Evolutionary conservation across 2,113 vertebrate genomes (phyloP), one percentile per base, ranked within the genome.

Genomic region (Rutilus rutilus): DNA sequence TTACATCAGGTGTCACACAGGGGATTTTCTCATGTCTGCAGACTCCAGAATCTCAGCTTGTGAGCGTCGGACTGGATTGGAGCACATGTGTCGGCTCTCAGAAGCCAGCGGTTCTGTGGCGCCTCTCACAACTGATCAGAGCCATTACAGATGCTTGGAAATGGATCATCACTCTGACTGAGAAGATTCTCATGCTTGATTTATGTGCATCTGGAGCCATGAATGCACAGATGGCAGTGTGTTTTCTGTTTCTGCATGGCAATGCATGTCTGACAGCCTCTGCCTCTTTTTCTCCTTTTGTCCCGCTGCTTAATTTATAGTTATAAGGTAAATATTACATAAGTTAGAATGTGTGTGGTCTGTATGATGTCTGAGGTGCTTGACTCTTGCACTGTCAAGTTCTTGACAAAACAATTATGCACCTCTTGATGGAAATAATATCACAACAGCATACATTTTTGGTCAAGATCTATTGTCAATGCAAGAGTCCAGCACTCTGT

Each of bases 101-200:
- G 11, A 75, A 27, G n/a, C 42, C n/a, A 50, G 71, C 14, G 14
- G 12, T 75, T 75, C 42, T 75, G 42, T 75, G 73, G 73, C 12
- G 42, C 73, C 73, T 47, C 6, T 47, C 12, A 1, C 12, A 27
- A 50, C n/a, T 73, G 30, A 36, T 74, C 52, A 45, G 15, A 54
- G 42, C 25, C 21, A 39, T 83, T 57, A 45, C 36, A 50, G 42
- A 75, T 47, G 7, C 33, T n/a, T 83, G 30, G 52, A 74, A 33
- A 71, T 54, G 15, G 81, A 52, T 83, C 39, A 75, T 75, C n/a
- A 17, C 42, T 15, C 19, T 82, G 64, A n/a, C 45, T 30, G 21
- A 54, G 47, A 57, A 52, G 5, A 54, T 71, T 74, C 82, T 39
- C 82, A 74, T 19, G 69, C 39, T 17, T 73, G 50, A 74, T 83